Conservation (phyloP, 2,888 invertebrate species). For the Monochamus alternatus region DNA sequence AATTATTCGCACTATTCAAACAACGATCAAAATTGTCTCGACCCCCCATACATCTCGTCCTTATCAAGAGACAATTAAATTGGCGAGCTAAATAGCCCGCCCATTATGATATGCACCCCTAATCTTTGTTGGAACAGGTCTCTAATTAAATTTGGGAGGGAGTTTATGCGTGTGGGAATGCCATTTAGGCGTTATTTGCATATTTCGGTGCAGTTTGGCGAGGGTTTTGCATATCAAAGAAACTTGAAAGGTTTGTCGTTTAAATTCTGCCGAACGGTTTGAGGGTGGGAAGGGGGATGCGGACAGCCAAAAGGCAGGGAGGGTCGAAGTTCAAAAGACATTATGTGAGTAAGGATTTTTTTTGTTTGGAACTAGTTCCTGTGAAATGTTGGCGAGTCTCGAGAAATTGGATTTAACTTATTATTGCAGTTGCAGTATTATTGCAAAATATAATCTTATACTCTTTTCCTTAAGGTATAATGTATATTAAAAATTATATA, state of each 20-base stretch:
- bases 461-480: no score
- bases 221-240: constrained; percentile 37
- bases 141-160: constrained; percentile 36
- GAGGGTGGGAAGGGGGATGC: constrained; percentile 5
- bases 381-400: no score
- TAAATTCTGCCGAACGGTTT: constrained; percentile 32
- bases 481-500: no score
- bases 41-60: constrained; percentile 12
- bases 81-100: constrained; percentile 26
- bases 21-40: constrained; percentile 14
- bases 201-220: constrained; percentile 18
- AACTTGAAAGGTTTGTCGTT: constrained; percentile 2
- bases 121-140: constrained; percentile 44
- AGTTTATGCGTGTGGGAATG: constrained; percentile 31
- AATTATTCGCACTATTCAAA: constrained; percentile 9
- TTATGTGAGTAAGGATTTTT: background rate
- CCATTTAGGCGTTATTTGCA: constrained; percentile 27
- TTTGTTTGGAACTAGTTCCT: background rate
- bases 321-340: constrained; percentile 16
- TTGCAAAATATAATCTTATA: no score
- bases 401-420: no score
- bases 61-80: constrained; percentile 34
- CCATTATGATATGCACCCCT: constrained; percentile 35
- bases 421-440: no score
- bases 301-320: constrained; percentile 24